Conservation (phyloP, 2,113 vertebrate species). For the Centropus unirufus region DNA sequence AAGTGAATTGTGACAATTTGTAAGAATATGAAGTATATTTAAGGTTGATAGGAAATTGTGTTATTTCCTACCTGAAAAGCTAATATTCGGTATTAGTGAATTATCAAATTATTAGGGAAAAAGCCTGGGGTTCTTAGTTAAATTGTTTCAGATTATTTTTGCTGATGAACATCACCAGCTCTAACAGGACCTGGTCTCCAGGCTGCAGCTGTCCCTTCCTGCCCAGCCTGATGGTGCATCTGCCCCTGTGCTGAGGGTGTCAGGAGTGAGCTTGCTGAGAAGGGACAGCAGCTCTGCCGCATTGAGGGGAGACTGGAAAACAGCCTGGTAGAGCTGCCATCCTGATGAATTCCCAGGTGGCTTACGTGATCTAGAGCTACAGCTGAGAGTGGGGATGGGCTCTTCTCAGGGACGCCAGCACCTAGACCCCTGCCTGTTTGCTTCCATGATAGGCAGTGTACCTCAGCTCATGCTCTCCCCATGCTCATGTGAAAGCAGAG, state of each 20-base stretch:
- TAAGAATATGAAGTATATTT: not conserved
- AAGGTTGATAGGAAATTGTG: not conserved
- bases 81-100: not conserved
- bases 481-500: rapidly evolving
- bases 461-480: not conserved
- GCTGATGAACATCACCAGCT: not conserved
- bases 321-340: not conserved
- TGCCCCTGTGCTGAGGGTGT: not conserved
- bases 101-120: not conserved
- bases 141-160: not conserved
- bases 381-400: not conserved
- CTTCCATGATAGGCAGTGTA: not conserved
- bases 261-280: not conserved
- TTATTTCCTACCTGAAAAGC: not conserved
- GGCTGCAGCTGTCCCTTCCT: not conserved
- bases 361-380: rapidly evolving
- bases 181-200: not conserved
- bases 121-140: not conserved
- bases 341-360: rapidly evolving
- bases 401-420: not conserved
- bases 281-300: not conserved
- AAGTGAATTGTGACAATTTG: not conserved
- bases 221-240: not conserved
- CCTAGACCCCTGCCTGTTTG: not conserved
- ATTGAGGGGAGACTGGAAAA: rapidly evolving